A percentile compares a stretch with the other conserved stretches of the same genome.
These are phyloP conservation scores for Acleris holmiana DNA, from an alignment of 2,888 invertebrate genomes.

Conservation along the genomic window DNA sequence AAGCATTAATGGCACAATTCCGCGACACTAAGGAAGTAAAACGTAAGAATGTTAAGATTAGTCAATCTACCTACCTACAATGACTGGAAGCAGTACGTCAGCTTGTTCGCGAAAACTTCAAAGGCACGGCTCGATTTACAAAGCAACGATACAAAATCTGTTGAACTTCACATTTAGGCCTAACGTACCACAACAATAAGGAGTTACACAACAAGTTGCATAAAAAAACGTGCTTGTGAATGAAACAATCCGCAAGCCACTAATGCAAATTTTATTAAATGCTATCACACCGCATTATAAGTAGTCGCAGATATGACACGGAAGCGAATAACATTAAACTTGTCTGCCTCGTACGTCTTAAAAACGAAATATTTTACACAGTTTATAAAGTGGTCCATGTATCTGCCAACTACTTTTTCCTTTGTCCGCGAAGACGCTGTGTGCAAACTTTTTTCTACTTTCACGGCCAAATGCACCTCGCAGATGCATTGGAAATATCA, in stretches of 20 bases:
- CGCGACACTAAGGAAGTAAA: conserved; percentile 24
- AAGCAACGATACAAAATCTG: neutral
- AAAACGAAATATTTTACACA: conserved; percentile 3
- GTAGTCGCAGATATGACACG: conserved; percentile 4
- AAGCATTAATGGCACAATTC: conserved; percentile 28
- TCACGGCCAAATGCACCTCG: conserved; percentile 10
- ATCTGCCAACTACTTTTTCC: neutral
- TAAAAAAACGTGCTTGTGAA: conserved; percentile 42
- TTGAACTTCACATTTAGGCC: conserved; percentile 11
- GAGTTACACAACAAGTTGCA: conserved; percentile 24
- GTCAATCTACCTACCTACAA: conserved; percentile 7
- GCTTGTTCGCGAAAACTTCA: conserved; percentile 1
- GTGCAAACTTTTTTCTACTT: conserved; percentile 5
- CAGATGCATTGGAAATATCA: conserved; percentile 40
- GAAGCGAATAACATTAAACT: neutral
- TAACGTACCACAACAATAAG: conserved; percentile 8
- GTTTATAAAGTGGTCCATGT: neutral
- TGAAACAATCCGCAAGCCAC: conserved; percentile 54
- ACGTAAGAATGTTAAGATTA: conserved; percentile 14
- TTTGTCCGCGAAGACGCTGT: conserved; percentile 1
- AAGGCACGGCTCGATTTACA: neutral
- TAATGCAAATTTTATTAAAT: conserved; percentile 50
- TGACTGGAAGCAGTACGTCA: conserved; percentile 9
- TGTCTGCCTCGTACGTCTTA: neutral
- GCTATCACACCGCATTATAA: conserved; percentile 53